These are phyloP conservation scores for Hydrolagus colliei DNA, from an alignment of 2,797 vertebrate species.

Conservation along the genomic window DNA sequence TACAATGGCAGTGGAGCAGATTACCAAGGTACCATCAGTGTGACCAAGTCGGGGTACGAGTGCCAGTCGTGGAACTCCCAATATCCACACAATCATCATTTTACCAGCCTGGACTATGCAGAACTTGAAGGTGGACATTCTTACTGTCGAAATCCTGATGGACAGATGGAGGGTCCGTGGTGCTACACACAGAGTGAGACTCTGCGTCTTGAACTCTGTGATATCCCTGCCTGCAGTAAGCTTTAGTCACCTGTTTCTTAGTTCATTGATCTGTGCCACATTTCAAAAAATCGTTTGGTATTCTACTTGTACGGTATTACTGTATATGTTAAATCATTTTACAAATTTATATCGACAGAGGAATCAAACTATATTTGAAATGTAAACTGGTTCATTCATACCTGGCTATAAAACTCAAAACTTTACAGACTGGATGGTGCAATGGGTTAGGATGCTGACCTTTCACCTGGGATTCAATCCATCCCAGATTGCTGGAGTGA, in stretches of 20 bases:
- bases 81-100: slow-evolving; percentile 77
- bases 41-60: slow-evolving; percentile 76
- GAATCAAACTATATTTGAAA: too few relatives aligned
- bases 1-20: slow-evolving; percentile 84
- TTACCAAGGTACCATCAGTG: slow-evolving; percentile 74
- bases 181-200: slow-evolving; percentile 90
- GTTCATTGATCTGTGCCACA: neutral
- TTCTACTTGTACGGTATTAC: neutral
- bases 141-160: slow-evolving; percentile 90
- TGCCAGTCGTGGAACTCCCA: slow-evolving; percentile 85
- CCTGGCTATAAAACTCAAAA: too few relatives aligned
- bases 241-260: slow-evolving; percentile 45
- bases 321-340: neutral
- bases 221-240: slow-evolving; percentile 87
- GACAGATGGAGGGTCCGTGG: slow-evolving; percentile 89
- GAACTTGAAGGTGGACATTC: slow-evolving; percentile 83
- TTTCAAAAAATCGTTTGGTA: neutral
- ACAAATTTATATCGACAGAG: neutral
- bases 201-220: slow-evolving; percentile 82
- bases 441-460: neutral
- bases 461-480: neutral
- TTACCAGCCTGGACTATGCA: slow-evolving; percentile 67
- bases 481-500: neutral
- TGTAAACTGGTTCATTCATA: too few relatives aligned
- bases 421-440: neutral